These are phyloP conservation scores for Pangasianodon gigas DNA, from an alignment of 2,113 vertebrate genomes.

Conservation along the genomic window DNA sequence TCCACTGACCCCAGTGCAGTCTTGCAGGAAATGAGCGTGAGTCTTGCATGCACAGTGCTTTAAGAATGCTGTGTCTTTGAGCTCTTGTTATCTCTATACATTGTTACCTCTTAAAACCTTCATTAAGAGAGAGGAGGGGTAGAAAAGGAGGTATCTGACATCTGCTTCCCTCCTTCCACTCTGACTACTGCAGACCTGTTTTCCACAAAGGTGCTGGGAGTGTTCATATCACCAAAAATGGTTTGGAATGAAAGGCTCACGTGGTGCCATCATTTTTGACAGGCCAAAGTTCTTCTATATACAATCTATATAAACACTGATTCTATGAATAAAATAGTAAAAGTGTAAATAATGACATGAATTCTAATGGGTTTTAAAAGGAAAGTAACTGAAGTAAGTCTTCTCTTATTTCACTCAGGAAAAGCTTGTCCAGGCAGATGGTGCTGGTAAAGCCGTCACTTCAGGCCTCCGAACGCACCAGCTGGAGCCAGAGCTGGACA, in stretches of 20 bases:
- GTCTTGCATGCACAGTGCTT: background rate
- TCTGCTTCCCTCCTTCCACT: conserved; percentile 42
- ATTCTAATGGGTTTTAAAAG: background rate
- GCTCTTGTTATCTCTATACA: conserved; percentile 7
- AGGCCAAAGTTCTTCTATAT: background rate
- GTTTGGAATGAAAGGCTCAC: background rate
- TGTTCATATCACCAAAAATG: background rate
- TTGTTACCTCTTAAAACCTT: conserved; percentile 21
- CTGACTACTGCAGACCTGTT: conserved; percentile 50
- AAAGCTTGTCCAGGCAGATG: conserved; percentile 22
- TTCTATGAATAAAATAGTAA: background rate
- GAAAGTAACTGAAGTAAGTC: background rate
- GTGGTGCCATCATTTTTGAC: background rate
- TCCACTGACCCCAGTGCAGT: background rate
- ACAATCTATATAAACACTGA: background rate
- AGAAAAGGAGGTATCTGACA: conserved; percentile 21
- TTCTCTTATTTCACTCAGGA: background rate
- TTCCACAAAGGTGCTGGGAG: background rate
- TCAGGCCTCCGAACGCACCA: background rate
- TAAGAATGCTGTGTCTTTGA: background rate
- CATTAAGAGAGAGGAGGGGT: conserved; percentile 19
- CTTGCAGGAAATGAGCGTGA: background rate
- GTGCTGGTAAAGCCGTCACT: background rate
- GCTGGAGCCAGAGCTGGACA: background rate
- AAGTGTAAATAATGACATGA: background rate